phyloP scores from a whole-genome alignment of 2,797 vertebrate species.

The Falco naumanni region DNA sequence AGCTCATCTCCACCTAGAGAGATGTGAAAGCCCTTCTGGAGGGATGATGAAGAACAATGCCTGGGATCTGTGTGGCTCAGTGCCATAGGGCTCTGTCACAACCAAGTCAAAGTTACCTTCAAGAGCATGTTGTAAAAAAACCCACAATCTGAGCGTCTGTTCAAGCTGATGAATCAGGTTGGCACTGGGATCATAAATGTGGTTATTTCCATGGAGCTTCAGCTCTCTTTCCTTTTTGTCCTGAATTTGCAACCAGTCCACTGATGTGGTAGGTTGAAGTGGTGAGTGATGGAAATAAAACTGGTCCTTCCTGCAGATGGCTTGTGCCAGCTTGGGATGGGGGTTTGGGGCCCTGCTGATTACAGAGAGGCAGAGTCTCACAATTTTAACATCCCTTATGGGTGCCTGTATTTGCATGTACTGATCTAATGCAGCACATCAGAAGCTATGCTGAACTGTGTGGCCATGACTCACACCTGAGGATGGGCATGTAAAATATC shows the following conservation, averaged over 20 bases:
- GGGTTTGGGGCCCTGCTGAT: not conserved
- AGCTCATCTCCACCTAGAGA: not conserved
- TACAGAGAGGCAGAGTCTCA: not conserved
- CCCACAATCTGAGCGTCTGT: not conserved
- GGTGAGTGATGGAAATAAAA: not conserved
- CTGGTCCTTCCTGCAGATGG: not conserved
- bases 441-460: not conserved
- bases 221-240: not conserved
- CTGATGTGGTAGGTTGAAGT: not conserved
- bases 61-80: not conserved
- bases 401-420: not conserved
- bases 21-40: not conserved
- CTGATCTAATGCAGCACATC: not conserved
- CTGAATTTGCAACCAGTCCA: not conserved
- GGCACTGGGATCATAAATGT: not conserved
- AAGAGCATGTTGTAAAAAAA: not conserved
- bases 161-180: not conserved
- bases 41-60: not conserved
- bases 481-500: not conserved
- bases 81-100: not conserved
- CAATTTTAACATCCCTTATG: not conserved
- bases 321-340: not conserved
- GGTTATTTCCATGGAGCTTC: not conserved
- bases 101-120: not conserved
- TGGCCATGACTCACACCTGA: not conserved